Conservation (phyloP, 1,140 invertebrate genomes). For the Hypothenemus hampei region DNA sequence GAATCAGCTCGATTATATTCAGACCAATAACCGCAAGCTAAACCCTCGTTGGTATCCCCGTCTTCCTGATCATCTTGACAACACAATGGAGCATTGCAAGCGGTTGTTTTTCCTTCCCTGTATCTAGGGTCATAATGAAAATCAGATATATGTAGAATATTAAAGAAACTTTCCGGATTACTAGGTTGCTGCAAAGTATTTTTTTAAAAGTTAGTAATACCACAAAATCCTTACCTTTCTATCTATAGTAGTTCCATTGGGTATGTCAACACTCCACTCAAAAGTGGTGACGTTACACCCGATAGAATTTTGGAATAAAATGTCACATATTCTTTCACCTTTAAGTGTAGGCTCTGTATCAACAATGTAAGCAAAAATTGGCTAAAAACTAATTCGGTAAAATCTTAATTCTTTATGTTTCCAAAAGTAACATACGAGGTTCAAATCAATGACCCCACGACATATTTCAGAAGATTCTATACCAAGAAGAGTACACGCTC, state of each 20-base stretch:
- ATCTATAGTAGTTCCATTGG: slow-evolving; percentile 28
- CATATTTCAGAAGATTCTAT: slow-evolving; percentile 56
- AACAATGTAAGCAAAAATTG: slow-evolving; percentile 53
- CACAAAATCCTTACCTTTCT: slow-evolving; percentile 1
- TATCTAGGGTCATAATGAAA: slow-evolving; percentile 78
- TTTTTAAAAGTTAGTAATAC: not conserved
- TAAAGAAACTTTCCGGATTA: slow-evolving; percentile 37
- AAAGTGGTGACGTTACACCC: slow-evolving; percentile 43
- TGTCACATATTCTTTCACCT: slow-evolving; percentile 50
- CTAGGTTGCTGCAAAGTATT: slow-evolving; percentile 14
- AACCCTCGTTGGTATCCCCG: slow-evolving; percentile 35
- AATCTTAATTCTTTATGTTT: not conserved
- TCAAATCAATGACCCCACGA: slow-evolving; percentile 51
- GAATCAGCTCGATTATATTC: slow-evolving; percentile 71
- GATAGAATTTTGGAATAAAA: slow-evolving; percentile 51
- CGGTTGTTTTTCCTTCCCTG: slow-evolving; percentile 56
- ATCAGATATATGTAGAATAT: slow-evolving; percentile 73
- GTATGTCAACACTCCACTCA: slow-evolving; percentile 55
- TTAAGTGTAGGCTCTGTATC: slow-evolving; percentile 48
- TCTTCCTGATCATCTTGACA: slow-evolving; percentile 56
- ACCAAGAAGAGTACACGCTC: slow-evolving; percentile 52
- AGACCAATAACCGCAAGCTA: slow-evolving; percentile 70
- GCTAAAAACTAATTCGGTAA: slow-evolving; percentile 44
- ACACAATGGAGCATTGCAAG: slow-evolving; percentile 72
- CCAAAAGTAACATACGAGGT: slow-evolving; percentile 47